Conservation (phyloP, 2,888 invertebrate genomes). For the Crocallis elinguaria region DNA sequence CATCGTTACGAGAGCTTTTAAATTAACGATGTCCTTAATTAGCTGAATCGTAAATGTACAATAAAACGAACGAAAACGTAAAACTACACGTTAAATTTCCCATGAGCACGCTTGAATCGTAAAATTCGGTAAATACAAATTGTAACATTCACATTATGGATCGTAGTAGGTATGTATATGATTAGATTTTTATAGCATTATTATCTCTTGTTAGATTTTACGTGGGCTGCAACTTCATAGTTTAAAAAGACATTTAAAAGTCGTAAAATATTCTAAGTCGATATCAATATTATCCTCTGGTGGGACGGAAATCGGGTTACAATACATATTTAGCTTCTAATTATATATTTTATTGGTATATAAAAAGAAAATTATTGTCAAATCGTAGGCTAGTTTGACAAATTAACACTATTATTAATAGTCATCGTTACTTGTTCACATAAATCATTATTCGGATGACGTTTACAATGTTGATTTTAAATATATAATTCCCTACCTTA, state of each 20-base stretch:
- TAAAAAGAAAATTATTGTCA: conserved; percentile 24
- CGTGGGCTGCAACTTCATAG: conserved; percentile 33
- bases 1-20: conserved; percentile 23
- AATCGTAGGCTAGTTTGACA: conserved; percentile 29
- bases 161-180: background rate
- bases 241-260: conserved; percentile 36
- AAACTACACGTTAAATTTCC: conserved; percentile 20
- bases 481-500: conserved; percentile 36
- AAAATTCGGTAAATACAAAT: conserved; percentile 18
- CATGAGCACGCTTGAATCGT: conserved; percentile 35
- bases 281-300: conserved; percentile 20
- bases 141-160: conserved; percentile 13
- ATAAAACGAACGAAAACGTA: conserved; percentile 27
- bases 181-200: conserved; percentile 21
- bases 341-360: conserved; percentile 30
- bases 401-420: conserved; percentile 41
- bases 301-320: conserved; percentile 25
- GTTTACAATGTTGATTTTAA: background rate
- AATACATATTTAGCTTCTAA: conserved; percentile 25
- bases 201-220: conserved; percentile 14
- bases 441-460: conserved; percentile 33
- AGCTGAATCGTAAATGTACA: conserved; percentile 25
- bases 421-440: conserved; percentile 41
- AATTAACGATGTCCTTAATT: conserved; percentile 29
- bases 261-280: conserved; percentile 31